phyloP scores from a whole-genome alignment of 1,140 invertebrate species.

The Heliconius hermathena region DNA sequence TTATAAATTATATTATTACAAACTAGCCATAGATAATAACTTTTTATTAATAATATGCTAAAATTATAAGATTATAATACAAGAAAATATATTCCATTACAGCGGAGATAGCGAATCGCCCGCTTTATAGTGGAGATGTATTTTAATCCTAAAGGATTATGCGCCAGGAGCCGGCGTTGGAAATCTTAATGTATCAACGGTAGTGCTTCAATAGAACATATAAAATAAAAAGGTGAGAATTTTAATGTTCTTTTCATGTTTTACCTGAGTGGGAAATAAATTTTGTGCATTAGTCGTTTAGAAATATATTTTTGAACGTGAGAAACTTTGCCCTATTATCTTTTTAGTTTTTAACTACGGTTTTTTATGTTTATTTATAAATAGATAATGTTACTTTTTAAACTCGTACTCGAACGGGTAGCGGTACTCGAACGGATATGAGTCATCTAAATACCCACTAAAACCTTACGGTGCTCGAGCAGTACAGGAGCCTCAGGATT shows the following conservation, averaged over 20 bases:
- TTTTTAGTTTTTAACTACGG: background rate
- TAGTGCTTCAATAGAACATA: background rate
- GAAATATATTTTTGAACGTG: background rate
- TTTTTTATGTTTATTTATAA: too few species aligned
- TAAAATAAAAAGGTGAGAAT: slow-evolving; percentile 16
- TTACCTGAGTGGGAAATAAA: background rate
- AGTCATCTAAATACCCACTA: too few species aligned
- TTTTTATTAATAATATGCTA: too few species aligned
- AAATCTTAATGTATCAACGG: slow-evolving; percentile 11
- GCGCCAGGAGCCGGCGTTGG: background rate
- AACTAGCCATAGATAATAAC: too few species aligned
- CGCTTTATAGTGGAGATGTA: slow-evolving; percentile 10
- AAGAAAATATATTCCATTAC: slow-evolving; percentile 1
- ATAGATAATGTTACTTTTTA: too few species aligned
- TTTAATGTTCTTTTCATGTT: slow-evolving; percentile 12
- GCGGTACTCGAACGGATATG: too few species aligned
- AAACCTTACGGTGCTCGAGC: too few species aligned
- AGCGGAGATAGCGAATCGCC: slow-evolving; percentile 8
- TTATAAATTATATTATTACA: too few species aligned
- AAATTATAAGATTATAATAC: too few species aligned
- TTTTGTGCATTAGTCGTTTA: background rate
- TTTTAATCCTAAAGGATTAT: slow-evolving; percentile 20
- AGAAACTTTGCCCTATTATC: background rate
- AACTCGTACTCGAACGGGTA: too few species aligned
- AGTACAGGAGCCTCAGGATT: too few species aligned